These are phyloP conservation scores for human DNA, from an alignment of 2,113 vertebrate species.

Conservation along the genomic window GRCh38 chr2:193589001-193589500, in stretches of 20 bases:
- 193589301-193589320: constrained; percentile 9
- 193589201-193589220: background rate
- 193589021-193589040: background rate
- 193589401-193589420: background rate
- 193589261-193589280: background rate
- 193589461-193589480: background rate
- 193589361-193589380: background rate
- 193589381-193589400: background rate
- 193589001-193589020: background rate
- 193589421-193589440: background rate
- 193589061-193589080: background rate
- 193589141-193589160: background rate
- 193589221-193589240: constrained; percentile 3
- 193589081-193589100: background rate
- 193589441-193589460: background rate
- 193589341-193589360: background rate
- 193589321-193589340: background rate
- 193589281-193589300: background rate
- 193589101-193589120: background rate
- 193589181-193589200: background rate
- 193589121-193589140: background rate
- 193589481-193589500: background rate
- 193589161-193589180: background rate
- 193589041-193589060: background rate
- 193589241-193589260: background rate